Conservation (phyloP, 2,888 invertebrate species). For the Xestoiulus laeticollis region DNA sequence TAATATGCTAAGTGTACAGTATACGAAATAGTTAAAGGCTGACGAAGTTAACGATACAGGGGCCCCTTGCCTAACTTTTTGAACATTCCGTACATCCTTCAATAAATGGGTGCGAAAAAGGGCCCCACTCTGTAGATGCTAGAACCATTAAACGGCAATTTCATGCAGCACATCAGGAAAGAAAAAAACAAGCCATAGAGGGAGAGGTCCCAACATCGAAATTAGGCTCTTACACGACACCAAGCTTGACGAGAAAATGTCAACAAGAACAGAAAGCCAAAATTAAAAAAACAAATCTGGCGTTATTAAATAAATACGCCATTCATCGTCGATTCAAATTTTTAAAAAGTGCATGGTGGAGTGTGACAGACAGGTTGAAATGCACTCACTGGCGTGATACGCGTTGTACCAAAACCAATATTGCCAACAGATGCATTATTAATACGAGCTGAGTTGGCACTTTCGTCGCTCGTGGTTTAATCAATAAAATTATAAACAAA, state of each 20-base stretch:
- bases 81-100: too few species aligned
- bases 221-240: neutral
- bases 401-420: neutral
- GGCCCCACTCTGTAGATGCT: too few species aligned
- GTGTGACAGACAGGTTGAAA: neutral
- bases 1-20: too few species aligned
- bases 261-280: neutral
- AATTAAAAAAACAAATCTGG: neutral
- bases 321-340: neutral
- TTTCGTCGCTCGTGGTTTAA: neutral
- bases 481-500: neutral
- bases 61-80: too few species aligned
- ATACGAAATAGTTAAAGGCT: too few species aligned
- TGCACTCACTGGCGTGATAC: neutral
- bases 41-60: too few species aligned
- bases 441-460: slow-evolving; percentile 4
- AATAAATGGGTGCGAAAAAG: too few species aligned
- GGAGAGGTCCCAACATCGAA: too few species aligned
- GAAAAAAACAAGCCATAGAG: too few species aligned
- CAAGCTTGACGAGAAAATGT: neutral
- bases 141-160: too few species aligned
- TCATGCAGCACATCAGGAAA: too few species aligned
- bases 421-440: slow-evolving; percentile 8
- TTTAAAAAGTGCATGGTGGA: neutral
- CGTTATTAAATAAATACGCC: slow-evolving; percentile 17